Evolutionary conservation across 2,113 vertebrate genomes (phyloP), one percentile per base, ranked within the genome.

Genomic region (Heterocephalus glaber): DNA sequence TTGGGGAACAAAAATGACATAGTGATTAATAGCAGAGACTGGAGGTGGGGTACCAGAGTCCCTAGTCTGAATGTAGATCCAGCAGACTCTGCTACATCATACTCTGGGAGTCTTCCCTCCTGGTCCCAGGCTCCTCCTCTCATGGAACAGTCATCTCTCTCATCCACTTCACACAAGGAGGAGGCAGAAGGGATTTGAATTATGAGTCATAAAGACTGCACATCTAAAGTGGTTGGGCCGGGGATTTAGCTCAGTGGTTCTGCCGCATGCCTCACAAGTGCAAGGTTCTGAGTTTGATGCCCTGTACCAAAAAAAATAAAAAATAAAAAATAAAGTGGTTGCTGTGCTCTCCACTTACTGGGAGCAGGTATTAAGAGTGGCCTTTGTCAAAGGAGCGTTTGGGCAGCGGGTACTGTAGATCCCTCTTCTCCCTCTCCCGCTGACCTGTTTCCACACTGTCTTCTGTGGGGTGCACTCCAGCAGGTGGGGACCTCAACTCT

Each of bases 381-480:
- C 6, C 60, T 61, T 61, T 61, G 56, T 56, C 94, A 97, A 96
- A 98, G 41, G 90, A 98, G 96, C 96, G 98, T 98, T 96, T 97
- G 97, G 97, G 97, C 95, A 33, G 89, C 86, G 58, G 0, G 98
- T 98, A 98, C 97, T 98, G 96, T 98, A 97, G 97, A 97, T 56
- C 44, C 79, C 91, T 49, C 28, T 74, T 19, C 13, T 52, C 47
- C 60, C 77, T 70, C 20, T 86, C 70, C n/a, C 92, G 2, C 90
- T 58, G 10, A 44, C 20, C 11, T 28, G 24, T 56, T 28, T n/a
- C 11, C 4, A 97, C 96, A 97, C 97, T 98, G n/a, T n/a, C 97
- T 96, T 97, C 98, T 98, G 90, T 97, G 97, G 98, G 96, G 97
- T 85, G 86, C 49, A 93, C 97, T 96, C 96, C 96, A 96, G 97